A percentile compares a stretch with the other conserved stretches of the same genome.
phyloP scores from a whole-genome alignment of 2,797 vertebrate species.

The Telmatherina bonti region DNA sequence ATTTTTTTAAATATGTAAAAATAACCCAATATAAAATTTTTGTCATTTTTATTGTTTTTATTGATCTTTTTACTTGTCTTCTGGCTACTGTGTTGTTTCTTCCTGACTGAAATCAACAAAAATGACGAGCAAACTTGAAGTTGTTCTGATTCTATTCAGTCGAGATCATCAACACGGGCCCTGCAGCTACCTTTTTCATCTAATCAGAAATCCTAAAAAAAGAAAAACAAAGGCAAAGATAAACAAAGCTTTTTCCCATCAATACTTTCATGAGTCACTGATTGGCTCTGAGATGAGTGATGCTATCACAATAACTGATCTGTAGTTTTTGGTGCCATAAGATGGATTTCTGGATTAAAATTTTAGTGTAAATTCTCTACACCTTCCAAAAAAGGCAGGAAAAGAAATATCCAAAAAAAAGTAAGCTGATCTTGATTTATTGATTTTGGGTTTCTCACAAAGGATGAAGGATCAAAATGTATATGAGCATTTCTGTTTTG shows the following conservation, averaged over 20 bases:
- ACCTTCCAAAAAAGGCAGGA: conserved; percentile 30
- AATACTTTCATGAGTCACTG: conserved; percentile 38
- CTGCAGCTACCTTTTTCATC: conserved; percentile 39
- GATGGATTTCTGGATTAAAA: conserved; percentile 16
- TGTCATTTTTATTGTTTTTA: too few relatives aligned
- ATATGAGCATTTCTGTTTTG: conserved; percentile 10
- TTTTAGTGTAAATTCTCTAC: conserved; percentile 20
- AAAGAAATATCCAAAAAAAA: conserved; percentile 25
- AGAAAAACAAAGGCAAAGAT: conserved; percentile 35
- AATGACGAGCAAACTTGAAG: conserved; percentile 30
- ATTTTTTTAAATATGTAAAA: too few relatives aligned
- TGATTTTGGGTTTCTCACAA: conserved; percentile 8
- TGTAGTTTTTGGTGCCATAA: conserved; percentile 29
- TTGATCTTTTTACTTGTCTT: too few relatives aligned
- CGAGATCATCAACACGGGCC: conserved; percentile 21
- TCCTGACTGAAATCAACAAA: too few relatives aligned
- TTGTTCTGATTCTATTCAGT: conserved; percentile 36
- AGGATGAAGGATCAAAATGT: conserved; percentile 21
- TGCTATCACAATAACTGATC: conserved; percentile 26
- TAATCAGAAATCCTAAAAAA: conserved; percentile 16
- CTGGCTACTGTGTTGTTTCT: too few relatives aligned
- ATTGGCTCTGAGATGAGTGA: conserved; percentile 22
- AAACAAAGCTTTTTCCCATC: conserved; percentile 31
- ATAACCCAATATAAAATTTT: too few relatives aligned
- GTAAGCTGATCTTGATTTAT: background rate